Conservation (phyloP, 2,888 invertebrate genomes). For the Drosophila phalerata region DNA sequence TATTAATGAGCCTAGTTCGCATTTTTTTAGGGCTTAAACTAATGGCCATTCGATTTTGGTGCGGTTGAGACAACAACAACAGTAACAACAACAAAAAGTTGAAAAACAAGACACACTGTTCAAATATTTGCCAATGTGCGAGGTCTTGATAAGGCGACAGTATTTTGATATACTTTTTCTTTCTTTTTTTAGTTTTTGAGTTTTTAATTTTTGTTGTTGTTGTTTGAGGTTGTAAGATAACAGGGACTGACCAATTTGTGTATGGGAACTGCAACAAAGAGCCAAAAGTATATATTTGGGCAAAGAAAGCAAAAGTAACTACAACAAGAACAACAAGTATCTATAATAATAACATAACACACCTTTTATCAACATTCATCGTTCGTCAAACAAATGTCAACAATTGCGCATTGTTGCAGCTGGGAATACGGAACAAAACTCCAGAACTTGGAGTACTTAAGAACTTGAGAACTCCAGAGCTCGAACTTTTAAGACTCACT, state of each 20-base stretch:
- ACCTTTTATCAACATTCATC: constrained; percentile 71
- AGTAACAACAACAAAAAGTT: constrained; percentile 11
- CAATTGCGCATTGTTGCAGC: constrained; percentile 79
- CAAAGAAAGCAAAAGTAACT: constrained; percentile 63
- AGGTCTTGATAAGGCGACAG: constrained; percentile 53
- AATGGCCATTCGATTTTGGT: constrained; percentile 68
- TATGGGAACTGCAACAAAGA: constrained; percentile 61
- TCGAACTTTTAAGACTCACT: constrained; percentile 17
- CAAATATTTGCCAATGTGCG: constrained; percentile 75
- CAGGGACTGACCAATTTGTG: constrained; percentile 68
- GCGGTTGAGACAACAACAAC: constrained; percentile 19
- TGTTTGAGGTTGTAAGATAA: constrained; percentile 49
- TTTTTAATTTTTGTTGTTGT: constrained; percentile 19
- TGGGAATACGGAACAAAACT: constrained; percentile 44
- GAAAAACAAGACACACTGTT: constrained; percentile 42
- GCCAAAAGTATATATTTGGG: constrained; percentile 22
- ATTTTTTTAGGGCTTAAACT: constrained; percentile 59
- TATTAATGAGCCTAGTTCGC: constrained; percentile 63
- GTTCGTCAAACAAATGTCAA: constrained; percentile 78
- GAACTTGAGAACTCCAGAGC: not conserved
- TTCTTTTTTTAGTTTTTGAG: not conserved
- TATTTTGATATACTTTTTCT: constrained; percentile 31
- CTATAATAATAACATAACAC: constrained; percentile 44
- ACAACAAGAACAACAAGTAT: constrained; percentile 19
- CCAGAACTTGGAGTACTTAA: too few species aligned